Evolutionary conservation across 2,113 vertebrate genomes (phyloP).

Genomic region (Tapirus terrestris): DNA sequence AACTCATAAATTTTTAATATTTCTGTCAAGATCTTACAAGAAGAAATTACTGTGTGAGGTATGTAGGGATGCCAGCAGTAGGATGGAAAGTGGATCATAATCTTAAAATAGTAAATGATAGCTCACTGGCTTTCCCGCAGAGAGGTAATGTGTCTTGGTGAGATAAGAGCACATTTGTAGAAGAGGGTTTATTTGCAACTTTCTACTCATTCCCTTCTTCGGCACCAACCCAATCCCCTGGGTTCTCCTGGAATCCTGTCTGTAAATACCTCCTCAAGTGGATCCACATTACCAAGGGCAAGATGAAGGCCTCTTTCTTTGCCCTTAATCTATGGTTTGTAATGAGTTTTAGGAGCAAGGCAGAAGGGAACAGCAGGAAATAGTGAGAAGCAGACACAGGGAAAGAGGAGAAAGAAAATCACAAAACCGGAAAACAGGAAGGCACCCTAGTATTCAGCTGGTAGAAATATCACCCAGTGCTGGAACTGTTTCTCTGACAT

Average conservation of each 20-base stretch:
- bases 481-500: not conserved
- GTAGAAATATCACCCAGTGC: not conserved
- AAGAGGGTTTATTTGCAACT: conserved; percentile 37
- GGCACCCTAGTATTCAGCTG: not conserved
- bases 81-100: conserved; percentile 59
- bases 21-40: conserved; percentile 67
- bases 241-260: not conserved
- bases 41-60: conserved; percentile 60
- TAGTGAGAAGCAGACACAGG: not conserved
- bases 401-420: conserved; percentile 36
- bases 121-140: conserved; percentile 61
- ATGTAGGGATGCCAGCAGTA: conserved; percentile 19
- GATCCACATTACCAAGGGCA: not conserved
- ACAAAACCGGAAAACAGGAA: not conserved
- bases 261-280: conserved; percentile 4
- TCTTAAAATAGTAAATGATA: conserved; percentile 69
- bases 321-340: not conserved
- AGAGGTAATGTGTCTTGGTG: conserved; percentile 17
- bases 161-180: conserved; percentile 46
- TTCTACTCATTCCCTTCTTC: not conserved
- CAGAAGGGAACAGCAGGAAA: not conserved
- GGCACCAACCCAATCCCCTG: not conserved
- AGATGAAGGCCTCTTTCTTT: conserved; percentile 24
- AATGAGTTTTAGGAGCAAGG: not conserved
- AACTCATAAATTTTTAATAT: conserved; percentile 76